phyloP scores from a whole-genome alignment of 2,797 vertebrate genomes.

The Enteromius thamalakanensis region DNA sequence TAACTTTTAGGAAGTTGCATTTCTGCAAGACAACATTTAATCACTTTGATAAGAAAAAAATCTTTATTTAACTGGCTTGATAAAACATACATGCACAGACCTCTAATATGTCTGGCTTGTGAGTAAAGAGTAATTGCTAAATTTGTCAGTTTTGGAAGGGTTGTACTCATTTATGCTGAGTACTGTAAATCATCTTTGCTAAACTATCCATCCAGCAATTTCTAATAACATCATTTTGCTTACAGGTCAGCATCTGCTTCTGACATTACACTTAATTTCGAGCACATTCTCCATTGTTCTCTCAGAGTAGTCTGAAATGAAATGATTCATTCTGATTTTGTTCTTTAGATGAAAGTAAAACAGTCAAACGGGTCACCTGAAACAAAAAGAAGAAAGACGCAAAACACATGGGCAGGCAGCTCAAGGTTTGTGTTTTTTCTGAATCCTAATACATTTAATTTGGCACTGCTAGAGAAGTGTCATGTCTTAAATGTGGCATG shows the following conservation, averaged over 20 bases:
- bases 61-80: neutral
- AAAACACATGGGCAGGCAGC: conserved; percentile 74
- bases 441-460: neutral
- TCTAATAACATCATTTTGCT: neutral
- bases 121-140: neutral
- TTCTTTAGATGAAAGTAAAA: conserved; percentile 70
- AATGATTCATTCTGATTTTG: neutral
- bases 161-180: neutral
- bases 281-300: neutral
- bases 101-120: neutral
- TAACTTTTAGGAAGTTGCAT: neutral
- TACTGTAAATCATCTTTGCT: neutral
- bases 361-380: conserved; percentile 73
- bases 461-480: neutral
- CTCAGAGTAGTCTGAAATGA: neutral
- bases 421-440: conserved; percentile 69
- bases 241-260: neutral
- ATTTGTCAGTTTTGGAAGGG: neutral
- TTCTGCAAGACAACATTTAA: neutral
- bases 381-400: conserved; percentile 75
- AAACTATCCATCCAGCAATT: neutral
- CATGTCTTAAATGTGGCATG: neutral
- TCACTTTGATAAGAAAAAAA: neutral
- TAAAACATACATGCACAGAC: neutral
- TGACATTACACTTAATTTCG: neutral